Evolutionary conservation across 2,113 vertebrate species (phyloP).

Genomic region (Oxyruncus cristatus): DNA sequence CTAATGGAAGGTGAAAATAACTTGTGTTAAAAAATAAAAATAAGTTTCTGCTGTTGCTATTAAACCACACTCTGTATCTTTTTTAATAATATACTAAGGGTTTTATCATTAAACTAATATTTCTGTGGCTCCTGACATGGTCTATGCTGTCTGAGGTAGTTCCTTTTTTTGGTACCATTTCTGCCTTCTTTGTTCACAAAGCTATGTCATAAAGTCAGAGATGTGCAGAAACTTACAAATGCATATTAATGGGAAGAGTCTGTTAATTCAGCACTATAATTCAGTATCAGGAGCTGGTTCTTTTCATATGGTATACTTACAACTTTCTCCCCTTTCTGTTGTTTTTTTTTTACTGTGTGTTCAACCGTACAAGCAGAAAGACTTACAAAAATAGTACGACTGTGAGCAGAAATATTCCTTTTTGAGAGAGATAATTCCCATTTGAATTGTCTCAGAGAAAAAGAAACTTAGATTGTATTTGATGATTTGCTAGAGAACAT

Average conservation of each 20-base stretch:
- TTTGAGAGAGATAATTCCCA: not conserved
- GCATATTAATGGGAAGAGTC: not conserved
- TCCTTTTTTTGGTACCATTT: not conserved
- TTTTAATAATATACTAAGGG: not conserved
- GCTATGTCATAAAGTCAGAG: not conserved
- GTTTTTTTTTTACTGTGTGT: not conserved
- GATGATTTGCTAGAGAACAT: not conserved
- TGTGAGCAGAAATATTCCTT: not conserved
- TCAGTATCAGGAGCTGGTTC: not conserved
- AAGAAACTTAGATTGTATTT: not conserved
- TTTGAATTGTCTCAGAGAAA: not conserved
- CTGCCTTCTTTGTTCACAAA: not conserved
- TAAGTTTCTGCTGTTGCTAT: not conserved
- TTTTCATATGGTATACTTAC: not conserved
- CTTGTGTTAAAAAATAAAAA: slow-evolving; percentile 25
- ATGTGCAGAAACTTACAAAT: not conserved
- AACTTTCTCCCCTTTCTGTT: not conserved
- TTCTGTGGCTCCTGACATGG: not conserved
- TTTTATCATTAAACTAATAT: not conserved
- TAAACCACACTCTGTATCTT: not conserved
- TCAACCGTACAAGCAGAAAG: not conserved
- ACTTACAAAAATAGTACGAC: not conserved
- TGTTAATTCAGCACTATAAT: not conserved
- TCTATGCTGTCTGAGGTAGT: not conserved
- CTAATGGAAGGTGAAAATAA: slow-evolving; percentile 29